Percentiles rank a stretch among this genome's conserved stretches.
phyloP scores from a whole-genome alignment of 1,140 invertebrate genomes.

The Hylyphantes graminicola region DNA sequence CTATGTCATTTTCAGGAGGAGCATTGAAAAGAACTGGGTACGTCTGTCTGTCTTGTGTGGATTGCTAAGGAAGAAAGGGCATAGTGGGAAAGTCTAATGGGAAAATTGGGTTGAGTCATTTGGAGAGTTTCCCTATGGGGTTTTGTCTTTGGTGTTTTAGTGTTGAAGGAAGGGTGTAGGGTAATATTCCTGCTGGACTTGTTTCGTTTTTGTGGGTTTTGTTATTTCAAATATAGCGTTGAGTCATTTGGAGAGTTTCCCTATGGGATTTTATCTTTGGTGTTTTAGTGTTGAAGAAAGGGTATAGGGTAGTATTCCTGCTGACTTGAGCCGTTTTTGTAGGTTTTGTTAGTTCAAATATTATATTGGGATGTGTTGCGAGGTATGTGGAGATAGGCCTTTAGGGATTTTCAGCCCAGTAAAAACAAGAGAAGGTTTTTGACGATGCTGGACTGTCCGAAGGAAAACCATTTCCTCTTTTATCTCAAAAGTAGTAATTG shows the following conservation, averaged over 20 bases:
- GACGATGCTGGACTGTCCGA: too few species aligned
- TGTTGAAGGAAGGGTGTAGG: background rate
- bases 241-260: background rate
- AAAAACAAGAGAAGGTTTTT: too few species aligned
- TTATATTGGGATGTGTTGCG: too few species aligned
- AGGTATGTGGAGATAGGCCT: too few species aligned
- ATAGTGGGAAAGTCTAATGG: background rate
- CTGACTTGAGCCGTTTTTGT: too few species aligned
- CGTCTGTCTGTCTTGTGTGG: too few species aligned
- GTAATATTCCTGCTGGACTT: background rate
- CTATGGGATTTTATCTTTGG: background rate
- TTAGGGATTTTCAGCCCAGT: too few species aligned
- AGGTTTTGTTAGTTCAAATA: too few species aligned
- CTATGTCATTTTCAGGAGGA: conserved; percentile 15
- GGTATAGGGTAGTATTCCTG: background rate
- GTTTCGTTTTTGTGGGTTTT: too few species aligned
- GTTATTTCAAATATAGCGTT: too few species aligned
- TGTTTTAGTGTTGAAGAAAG: background rate
- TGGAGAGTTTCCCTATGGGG: background rate
- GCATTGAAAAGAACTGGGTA: background rate
- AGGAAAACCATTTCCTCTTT: too few species aligned
- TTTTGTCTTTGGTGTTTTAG: background rate
- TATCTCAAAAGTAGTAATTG: conserved; percentile 28
- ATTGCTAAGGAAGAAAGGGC: background rate
- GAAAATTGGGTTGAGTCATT: background rate